Conservation (phyloP, 2,888 invertebrate genomes). For the Neoascia interrupta region DNA sequence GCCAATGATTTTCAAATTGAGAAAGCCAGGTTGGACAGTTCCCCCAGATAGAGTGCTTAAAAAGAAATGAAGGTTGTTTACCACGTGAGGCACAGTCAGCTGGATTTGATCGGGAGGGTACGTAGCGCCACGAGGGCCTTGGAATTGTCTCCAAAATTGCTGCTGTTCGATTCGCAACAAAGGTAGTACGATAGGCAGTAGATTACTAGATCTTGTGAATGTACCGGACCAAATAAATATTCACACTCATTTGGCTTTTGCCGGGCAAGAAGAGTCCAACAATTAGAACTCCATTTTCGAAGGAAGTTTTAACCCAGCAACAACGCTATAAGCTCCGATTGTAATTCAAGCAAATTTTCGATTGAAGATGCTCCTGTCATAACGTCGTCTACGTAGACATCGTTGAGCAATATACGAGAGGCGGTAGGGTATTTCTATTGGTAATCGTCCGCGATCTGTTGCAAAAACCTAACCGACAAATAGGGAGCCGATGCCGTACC, state of each 20-base stretch:
- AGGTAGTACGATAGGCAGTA: not conserved
- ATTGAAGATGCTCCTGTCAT: too few species aligned
- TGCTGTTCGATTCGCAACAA: not conserved
- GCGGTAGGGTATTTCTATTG: too few species aligned
- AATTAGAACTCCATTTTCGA: conserved; percentile 16
- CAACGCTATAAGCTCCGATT: too few species aligned
- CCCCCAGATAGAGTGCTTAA: not conserved
- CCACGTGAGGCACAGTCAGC: not conserved
- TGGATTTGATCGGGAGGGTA: not conserved
- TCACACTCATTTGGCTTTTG: conserved; percentile 10
- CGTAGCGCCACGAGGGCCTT: not conserved
- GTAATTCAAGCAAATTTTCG: not conserved
- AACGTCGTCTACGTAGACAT: too few species aligned
- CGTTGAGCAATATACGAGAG: too few species aligned
- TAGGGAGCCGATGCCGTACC: too few species aligned
- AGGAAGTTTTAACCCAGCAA: not conserved
- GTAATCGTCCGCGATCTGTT: too few species aligned
- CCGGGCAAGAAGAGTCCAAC: not conserved
- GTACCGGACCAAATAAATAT: not conserved
- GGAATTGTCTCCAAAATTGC: not conserved
- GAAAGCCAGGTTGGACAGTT: not conserved
- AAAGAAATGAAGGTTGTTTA: not conserved
- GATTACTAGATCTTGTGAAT: not conserved
- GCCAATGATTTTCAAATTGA: too few species aligned
- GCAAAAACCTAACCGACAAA: too few species aligned